Evolutionary conservation across 2,888 invertebrate species (phyloP), one percentile per base, ranked within the genome.

Genomic region (Sepioteuthis lessoniana): DNA sequence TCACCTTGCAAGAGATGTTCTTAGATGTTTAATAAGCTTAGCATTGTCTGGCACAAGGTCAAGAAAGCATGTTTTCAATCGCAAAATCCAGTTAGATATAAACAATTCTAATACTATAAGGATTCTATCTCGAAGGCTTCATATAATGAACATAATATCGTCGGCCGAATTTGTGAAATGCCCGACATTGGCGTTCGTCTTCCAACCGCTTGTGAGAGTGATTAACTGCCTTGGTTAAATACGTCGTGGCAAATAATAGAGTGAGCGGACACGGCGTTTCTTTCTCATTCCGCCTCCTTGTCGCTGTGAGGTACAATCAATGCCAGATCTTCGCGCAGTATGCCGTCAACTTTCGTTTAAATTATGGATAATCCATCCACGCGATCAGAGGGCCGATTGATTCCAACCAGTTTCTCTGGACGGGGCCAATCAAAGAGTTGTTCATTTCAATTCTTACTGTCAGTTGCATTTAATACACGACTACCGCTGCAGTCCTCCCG

Each of bases 401-500:
- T 76, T 76, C 35, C 76, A 76, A 31, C 21, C 76, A 10, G 13
- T n/a, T 76, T 35, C n/a, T 35, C 35, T 76, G n/a, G 76, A 76
- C 76, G 76, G 76, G 76, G 76, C 76, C 76, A 76, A 76, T 76
- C 76, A 76, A 76, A 76, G 76, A n/a, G 76, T 76, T 76, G 76
- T 76, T n/a, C 76, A 76, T 76, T 76, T 76, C 76, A 76, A 76
- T 76, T 35, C 76, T 76, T 76, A 76, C 76, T 76, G 76, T 76
- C 76, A 76, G 76, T 76, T 35, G 76, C 35, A 76, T 76, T 76
- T 76, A 76, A 76, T 76, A 76, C n/a, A 76, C 76, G 76, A 16
- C 76, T 16, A n/a, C 16, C 76, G 76, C 35, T 76, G 13, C n/a
- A n/a, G n/a, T 76, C 25, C 76, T 25, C 76, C 76, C 16, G 76